phyloP scores from a whole-genome alignment of 92 coral and sea anemone genomes.

The Isaurus tuberculatus region DNA sequence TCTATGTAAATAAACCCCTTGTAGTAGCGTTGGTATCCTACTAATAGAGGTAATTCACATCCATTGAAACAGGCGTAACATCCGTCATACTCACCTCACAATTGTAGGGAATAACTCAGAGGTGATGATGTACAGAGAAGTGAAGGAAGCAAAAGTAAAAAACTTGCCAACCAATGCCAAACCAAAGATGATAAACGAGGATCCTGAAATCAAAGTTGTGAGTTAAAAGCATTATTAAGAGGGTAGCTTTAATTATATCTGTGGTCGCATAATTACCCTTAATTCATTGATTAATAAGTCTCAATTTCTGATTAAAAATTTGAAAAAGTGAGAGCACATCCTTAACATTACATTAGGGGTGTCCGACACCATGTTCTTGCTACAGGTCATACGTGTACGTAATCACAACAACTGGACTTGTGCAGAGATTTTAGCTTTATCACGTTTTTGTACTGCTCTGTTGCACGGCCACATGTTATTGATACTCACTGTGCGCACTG shows the following conservation, averaged over 20 bases:
- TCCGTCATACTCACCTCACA: slow-evolving; percentile 4
- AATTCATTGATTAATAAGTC: too few species aligned
- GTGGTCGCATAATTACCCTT: too few species aligned
- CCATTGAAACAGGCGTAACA: background rate
- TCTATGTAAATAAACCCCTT: too few species aligned
- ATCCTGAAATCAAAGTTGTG: slow-evolving; percentile 7
- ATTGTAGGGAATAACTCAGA: slow-evolving; percentile 57
- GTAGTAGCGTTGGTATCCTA: background rate
- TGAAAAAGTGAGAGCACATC: too few species aligned
- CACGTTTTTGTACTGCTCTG: background rate
- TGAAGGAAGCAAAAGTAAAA: slow-evolving; percentile 44
- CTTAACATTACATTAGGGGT: too few species aligned
- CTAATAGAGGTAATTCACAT: background rate
- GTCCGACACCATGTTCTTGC: too few species aligned
- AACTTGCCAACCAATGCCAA: slow-evolving; percentile 55
- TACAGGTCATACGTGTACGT: too few species aligned
- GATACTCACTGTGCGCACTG: slow-evolving; percentile 7
- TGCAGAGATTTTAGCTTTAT: background rate
- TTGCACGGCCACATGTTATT: background rate
- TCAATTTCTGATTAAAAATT: too few species aligned
- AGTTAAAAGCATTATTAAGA: background rate
- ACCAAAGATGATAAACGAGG: slow-evolving; percentile 16
- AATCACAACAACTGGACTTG: too few species aligned
- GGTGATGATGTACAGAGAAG: slow-evolving; percentile 51
- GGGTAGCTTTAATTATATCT: background rate